phyloP scores from a whole-genome alignment of 2,888 invertebrate genomes.

The Mellilla xanthometata region DNA sequence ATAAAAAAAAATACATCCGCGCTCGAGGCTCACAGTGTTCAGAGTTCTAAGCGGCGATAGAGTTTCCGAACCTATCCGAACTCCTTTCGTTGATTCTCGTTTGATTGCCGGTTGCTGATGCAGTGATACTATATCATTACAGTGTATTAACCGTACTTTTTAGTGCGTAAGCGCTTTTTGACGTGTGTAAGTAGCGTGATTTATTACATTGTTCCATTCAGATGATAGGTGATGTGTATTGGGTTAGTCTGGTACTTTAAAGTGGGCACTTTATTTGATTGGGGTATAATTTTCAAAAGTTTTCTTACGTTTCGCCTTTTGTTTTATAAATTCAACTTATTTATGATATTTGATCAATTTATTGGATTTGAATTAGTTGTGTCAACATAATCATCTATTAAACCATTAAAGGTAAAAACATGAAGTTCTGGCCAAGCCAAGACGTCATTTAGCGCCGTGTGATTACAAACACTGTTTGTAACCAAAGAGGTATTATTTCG shows the following conservation, averaged over 20 bases:
- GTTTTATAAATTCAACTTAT: no score
- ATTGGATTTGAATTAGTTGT: no score
- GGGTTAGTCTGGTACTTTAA: no score
- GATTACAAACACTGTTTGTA: constrained; percentile 38
- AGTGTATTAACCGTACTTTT: constrained; percentile 59
- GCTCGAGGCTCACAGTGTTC: constrained; percentile 53
- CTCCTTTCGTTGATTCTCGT: constrained; percentile 67
- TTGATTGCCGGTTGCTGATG: constrained; percentile 61
- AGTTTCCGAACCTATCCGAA: constrained; percentile 49
- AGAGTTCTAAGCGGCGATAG: constrained; percentile 48
- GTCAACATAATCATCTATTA: no score
- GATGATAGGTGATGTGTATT: background rate
- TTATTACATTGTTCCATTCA: constrained; percentile 39
- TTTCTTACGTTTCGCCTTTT: no score
- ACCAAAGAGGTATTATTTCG: constrained; percentile 56
- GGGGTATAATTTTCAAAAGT: background rate
- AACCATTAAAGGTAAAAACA: background rate
- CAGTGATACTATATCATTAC: constrained; percentile 64
- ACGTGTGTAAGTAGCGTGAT: constrained; percentile 67
- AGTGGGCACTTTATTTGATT: background rate
- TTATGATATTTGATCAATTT: no score
- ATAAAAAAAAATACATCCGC: constrained; percentile 55
- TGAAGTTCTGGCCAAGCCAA: constrained; percentile 11
- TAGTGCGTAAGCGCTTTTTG: constrained; percentile 63
- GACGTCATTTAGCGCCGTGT: constrained; percentile 30